Conservation (phyloP, 1,140 invertebrate species). For the Drosophila cardini region DNA sequence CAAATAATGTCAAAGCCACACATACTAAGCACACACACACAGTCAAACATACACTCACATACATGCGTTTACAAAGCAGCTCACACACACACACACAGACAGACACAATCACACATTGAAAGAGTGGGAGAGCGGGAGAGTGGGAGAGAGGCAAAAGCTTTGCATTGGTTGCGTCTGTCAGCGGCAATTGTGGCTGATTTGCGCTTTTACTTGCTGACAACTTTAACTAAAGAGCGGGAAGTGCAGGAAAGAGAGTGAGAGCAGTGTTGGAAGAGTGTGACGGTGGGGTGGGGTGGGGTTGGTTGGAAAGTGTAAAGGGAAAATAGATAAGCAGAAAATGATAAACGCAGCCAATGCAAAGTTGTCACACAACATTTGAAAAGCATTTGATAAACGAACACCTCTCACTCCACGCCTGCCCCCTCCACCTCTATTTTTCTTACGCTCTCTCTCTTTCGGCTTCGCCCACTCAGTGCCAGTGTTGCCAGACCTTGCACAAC, state of each 20-base stretch:
- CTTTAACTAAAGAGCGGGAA: slow-evolving; percentile 21
- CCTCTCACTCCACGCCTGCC: neutral
- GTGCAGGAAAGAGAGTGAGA: neutral
- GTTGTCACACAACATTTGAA: slow-evolving; percentile 57
- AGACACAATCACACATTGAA: slow-evolving; percentile 25
- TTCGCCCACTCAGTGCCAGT: too few species aligned
- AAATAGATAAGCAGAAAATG: neutral
- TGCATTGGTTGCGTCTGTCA: slow-evolving; percentile 76
- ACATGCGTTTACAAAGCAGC: slow-evolving; percentile 41
- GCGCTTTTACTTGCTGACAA: slow-evolving; percentile 67
- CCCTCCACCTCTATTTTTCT: neutral
- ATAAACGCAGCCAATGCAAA: slow-evolving; percentile 45
- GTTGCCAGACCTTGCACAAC: too few species aligned
- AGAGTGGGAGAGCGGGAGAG: neutral
- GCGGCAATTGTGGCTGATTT: slow-evolving; percentile 81
- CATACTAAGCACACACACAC: slow-evolving; percentile 30
- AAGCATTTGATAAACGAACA: slow-evolving; percentile 72
- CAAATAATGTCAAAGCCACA: slow-evolving; percentile 79
- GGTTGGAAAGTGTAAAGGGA: neutral
- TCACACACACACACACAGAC: slow-evolving; percentile 34
- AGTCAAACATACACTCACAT: slow-evolving; percentile 14
- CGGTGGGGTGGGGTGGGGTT: neutral
- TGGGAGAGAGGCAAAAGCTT: slow-evolving; percentile 46
- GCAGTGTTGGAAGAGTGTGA: neutral
- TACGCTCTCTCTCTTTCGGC: neutral